A percentile compares a stretch with the other conserved stretches of the same genome.
phyloP scores from a whole-genome alignment of 1,140 invertebrate genomes.

The Caenorhabditis inopinata region DNA sequence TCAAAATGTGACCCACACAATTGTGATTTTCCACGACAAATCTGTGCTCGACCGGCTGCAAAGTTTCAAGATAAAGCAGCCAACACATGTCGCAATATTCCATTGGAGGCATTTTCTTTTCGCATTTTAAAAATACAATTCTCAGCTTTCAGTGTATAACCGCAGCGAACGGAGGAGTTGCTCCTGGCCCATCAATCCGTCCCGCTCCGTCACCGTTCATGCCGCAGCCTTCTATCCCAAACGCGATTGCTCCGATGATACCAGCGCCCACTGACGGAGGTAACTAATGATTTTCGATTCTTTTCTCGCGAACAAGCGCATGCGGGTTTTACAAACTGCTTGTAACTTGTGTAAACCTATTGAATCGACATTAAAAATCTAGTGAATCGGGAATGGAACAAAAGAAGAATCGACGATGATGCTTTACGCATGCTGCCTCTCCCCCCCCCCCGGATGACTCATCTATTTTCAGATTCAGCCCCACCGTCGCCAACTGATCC shows the following conservation, averaged over 20 bases:
- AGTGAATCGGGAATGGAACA: constrained; percentile 2
- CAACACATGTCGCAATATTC: constrained; percentile 57
- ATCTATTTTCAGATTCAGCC: background rate
- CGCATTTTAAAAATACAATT: background rate
- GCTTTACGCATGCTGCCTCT: background rate
- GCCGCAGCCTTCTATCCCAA: constrained; percentile 37
- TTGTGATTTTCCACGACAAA: constrained; percentile 63
- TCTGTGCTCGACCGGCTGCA: constrained; percentile 58
- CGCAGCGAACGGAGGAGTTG: constrained; percentile 63
- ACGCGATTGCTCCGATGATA: background rate
- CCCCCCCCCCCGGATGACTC: background rate
- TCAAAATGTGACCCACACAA: constrained; percentile 56
- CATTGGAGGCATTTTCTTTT: constrained; percentile 38
- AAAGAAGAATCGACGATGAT: background rate
- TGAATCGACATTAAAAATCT: constrained; percentile 19
- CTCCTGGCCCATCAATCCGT: constrained; percentile 26
- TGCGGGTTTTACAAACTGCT: background rate
- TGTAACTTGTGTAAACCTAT: background rate
- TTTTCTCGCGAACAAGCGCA: constrained; percentile 16
- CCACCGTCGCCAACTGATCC: constrained; percentile 2
- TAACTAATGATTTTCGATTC: background rate
- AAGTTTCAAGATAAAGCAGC: constrained; percentile 53
- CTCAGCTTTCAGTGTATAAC: constrained; percentile 57
- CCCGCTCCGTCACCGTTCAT: constrained; percentile 36
- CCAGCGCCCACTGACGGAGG: background rate